Evolutionary conservation across 92 coral and sea anemone species (phyloP).

Genomic region (Galaxea fascicularis): DNA sequence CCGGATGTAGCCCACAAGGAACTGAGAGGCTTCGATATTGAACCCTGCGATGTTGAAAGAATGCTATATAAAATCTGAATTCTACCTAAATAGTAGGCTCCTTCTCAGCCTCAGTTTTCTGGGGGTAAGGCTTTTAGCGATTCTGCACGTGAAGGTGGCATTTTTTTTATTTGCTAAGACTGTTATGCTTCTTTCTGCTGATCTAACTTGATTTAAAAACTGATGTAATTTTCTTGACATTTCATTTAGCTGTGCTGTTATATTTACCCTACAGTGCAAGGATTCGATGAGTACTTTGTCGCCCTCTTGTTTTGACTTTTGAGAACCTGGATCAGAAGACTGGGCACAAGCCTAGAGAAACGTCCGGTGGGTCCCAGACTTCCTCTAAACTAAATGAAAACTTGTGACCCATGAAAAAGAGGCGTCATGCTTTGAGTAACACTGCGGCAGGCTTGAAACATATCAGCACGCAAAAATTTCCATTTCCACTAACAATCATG

Average conservation of each 20-base stretch:
- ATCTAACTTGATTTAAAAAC: neutral
- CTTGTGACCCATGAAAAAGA: neutral
- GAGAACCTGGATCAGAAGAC: constrained; percentile 19
- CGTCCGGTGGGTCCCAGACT: constrained; percentile 12
- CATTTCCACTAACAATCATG: neutral
- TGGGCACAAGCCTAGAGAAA: neutral
- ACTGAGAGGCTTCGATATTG: constrained; percentile 5
- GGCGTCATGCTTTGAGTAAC: neutral
- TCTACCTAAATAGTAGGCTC: neutral
- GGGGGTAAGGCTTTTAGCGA: neutral
- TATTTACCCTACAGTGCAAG: neutral
- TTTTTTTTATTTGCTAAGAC: too few relatives aligned
- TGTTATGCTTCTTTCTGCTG: neutral
- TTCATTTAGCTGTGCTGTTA: neutral
- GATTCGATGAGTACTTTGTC: neutral
- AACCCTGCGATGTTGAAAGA: constrained; percentile 48
- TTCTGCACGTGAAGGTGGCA: neutral
- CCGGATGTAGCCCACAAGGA: constrained; percentile 65
- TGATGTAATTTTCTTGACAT: neutral
- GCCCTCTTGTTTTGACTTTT: constrained; percentile 13
- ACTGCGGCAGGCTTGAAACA: constrained; percentile 3
- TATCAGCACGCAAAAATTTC: neutral
- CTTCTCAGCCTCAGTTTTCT: neutral
- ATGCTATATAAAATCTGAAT: neutral
- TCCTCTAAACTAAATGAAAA: constrained; percentile 17